Base-by-base conservation (phyloP, 2,888 invertebrate genomes). In the Helicoverpa assulta region DNA sequence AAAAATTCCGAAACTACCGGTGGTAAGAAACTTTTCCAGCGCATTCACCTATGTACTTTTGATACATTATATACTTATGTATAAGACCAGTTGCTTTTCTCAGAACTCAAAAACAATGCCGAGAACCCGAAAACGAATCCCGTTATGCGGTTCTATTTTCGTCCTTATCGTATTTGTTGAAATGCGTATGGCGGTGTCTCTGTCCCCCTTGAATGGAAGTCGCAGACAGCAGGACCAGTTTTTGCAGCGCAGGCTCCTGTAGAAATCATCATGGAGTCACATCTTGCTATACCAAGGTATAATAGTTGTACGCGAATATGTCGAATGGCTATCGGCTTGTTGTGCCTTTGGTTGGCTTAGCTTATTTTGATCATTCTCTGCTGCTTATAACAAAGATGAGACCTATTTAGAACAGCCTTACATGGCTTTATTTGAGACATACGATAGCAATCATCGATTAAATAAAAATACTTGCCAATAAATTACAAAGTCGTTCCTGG, bases 141-240 rank as follows among this genome's bases (percentile, higher is more conserved):
- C 94, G 94, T 94, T 94, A 94, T 89, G 81, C 88, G 86, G 85
- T 86, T 89, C 78, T 79, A 78, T 85, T 80, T 80, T 67, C 80
- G 73, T 93, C 92, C 85, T 84, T 87, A 72, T 91, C 88, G 63
- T 54, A 66, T 81, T 1, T 64, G 52, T 47, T 59, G 52, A 64
- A 64, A 62, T 75, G 70, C 69, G 62, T 72, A 82, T 88, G 66
- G 66, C 40, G 78, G 70, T 70, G 73, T 93, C 94, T 86, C 90
- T 85, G 83, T 94, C 83, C 82, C 92, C 83, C 94, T 89, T 94
- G 89, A 94, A 94, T 94, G 94, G 93, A 88, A 90, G 93, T 93
- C 90, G 91, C 91, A 89, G 89, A 90, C 86, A 89, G 87, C 87
- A 89, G 86, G 92, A 94, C 94, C 91, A 93, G 94, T 94, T 94